Conservation (phyloP, 1,140 invertebrate genomes). For the Batillaria attramentaria region DNA sequence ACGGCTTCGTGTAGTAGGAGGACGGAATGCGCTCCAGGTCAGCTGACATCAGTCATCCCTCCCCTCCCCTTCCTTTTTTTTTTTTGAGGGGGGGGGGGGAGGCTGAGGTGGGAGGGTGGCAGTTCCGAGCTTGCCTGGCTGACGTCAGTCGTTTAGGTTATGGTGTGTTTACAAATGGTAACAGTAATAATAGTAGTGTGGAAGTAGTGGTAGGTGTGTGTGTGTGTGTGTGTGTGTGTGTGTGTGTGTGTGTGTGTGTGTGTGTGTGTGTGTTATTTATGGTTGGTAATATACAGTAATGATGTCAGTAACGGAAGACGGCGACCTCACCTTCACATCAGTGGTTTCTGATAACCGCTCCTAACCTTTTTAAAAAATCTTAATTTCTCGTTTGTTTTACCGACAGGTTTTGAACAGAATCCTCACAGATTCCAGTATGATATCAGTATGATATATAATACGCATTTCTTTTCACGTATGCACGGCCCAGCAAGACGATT, state of each 20-base stretch:
- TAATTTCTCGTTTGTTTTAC: background rate
- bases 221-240: constrained; percentile 5
- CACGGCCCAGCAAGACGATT: too few relatives aligned
- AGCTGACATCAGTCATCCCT: background rate
- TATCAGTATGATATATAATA: too few relatives aligned
- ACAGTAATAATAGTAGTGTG: background rate
- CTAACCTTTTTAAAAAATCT: too few relatives aligned
- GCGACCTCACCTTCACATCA: too few relatives aligned
- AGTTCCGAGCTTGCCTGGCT: background rate
- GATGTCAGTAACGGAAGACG: too few relatives aligned
- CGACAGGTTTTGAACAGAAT: background rate
- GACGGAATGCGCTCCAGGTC: too few relatives aligned
- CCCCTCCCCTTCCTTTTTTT: too few relatives aligned
- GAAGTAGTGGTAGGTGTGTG: background rate
- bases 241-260: constrained; percentile 8
- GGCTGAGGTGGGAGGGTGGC: background rate
- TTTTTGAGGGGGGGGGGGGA: background rate
- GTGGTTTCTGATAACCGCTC: too few relatives aligned
- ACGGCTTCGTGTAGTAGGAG: too few relatives aligned
- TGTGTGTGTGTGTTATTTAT: constrained; percentile 22
- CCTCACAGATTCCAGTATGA: too few relatives aligned
- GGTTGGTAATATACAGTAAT: too few relatives aligned
- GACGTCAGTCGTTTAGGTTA: background rate
- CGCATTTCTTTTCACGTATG: too few relatives aligned
- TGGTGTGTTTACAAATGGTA: background rate